Conservation (phyloP, 2,888 invertebrate genomes). For the Tenthredo amoena region DNA sequence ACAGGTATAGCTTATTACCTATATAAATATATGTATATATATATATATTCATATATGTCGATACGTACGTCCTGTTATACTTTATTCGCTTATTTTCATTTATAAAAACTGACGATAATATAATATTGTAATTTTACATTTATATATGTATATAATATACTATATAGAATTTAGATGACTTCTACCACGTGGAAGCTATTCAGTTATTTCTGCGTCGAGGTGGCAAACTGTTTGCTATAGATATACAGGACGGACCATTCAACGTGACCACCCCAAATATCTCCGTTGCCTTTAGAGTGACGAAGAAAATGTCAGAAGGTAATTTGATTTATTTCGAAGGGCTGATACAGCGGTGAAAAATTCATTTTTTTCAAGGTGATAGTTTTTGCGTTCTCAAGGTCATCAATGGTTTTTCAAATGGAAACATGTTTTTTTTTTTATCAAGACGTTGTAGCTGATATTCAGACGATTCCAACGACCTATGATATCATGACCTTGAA, state of each 20-base stretch:
- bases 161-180: neutral
- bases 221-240: neutral
- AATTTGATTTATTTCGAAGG: no score
- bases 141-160: neutral
- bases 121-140: constrained; percentile 2
- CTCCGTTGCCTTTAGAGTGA: no score
- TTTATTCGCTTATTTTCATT: constrained; percentile 71
- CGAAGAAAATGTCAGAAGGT: no score
- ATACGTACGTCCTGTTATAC: constrained; percentile 61
- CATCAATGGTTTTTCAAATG: no score
- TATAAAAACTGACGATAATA: constrained; percentile 66
- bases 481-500: no score
- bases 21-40: neutral
- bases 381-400: no score
- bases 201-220: neutral
- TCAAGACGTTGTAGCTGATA: no score
- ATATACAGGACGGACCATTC: neutral
- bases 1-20: neutral
- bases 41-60: neutral
- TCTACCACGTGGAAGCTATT: neutral
- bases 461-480: no score
- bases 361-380: no score
- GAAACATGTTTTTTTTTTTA: no score
- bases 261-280: no score
- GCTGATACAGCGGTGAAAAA: no score